Evolutionary conservation across 2,113 vertebrate species (phyloP), one percentile per base, ranked within the genome.

Genomic region (Danionella cerebrum): DNA sequence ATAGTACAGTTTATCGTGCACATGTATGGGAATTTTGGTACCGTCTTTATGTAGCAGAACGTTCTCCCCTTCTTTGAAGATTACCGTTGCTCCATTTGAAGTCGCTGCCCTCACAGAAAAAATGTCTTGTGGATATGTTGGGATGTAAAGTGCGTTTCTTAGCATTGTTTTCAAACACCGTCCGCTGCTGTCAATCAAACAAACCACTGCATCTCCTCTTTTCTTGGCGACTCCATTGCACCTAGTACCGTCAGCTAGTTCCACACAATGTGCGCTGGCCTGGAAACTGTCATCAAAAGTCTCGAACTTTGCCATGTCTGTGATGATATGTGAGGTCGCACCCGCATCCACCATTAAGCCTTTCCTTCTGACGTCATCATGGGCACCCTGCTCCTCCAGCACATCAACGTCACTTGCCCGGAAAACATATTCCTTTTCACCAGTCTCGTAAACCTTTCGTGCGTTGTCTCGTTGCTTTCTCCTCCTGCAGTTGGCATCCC

Each of bases 61-160:
- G 8, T 54, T 16, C 10, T 54, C 1, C 5, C 51, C 29, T 54
- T 19, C 6, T 18, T 33, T 13, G 29, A 54, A 9, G 2, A 6
- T n/a, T 12, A 51, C 7, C 13, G 22, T 13, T 6, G 35, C 48
- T 42, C 35, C 36, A 9, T 18, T 66, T 10, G 21, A 3, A 21
- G 65, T 35, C 10, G 51, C 65, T 10, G 50, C 51, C 21, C 35
- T 44, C 1, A 66, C 35, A 8, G 36, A 53, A 2, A 66, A 66
- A 8, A 41, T 53, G n/a, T 66, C 14, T 8, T 66, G 64, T 3
- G 35, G 48, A 13, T 29, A 53, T 5, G 45, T 33, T 13, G 72
- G 67, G 25, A 74, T 65, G 44, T 70, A 69, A 2, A 69, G 39
- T 1, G 63, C 8, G 5, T 12, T 41, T n/a, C 21, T 65, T 9